Conservation (phyloP, 2,888 invertebrate genomes). For the Drosophila atripex region DNA sequence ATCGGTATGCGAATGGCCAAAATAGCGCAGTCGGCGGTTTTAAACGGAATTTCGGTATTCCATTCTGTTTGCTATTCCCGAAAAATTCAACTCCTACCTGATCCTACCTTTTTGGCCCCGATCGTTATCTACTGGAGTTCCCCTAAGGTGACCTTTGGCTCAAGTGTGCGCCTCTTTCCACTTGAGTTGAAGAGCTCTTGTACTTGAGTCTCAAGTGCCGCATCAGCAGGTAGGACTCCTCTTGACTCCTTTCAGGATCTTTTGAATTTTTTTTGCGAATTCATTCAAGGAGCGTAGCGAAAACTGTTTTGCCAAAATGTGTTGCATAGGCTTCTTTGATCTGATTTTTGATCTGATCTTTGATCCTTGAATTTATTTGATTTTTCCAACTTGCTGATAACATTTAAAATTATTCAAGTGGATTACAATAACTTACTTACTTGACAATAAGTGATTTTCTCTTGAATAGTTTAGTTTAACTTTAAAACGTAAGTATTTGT, state of each 20-base stretch:
- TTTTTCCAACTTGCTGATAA: conserved; percentile 2
- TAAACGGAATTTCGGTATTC: conserved; percentile 62
- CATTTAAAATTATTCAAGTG: conserved; percentile 14
- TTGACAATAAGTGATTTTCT: neutral
- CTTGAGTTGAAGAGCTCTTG: conserved; percentile 69
- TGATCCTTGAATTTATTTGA: neutral
- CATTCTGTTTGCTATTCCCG: conserved; percentile 28
- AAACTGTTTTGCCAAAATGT: conserved; percentile 28
- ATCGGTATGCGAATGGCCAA: conserved; percentile 48
- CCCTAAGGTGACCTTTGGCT: conserved; percentile 24
- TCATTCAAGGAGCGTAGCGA: conserved; percentile 47
- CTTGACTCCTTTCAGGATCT: conserved; percentile 28
- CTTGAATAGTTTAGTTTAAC: too few species aligned
- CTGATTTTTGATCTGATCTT: conserved; percentile 18
- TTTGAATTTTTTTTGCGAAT: conserved; percentile 41
- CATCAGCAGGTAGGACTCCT: conserved; percentile 60
- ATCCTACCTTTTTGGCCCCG: conserved; percentile 18
- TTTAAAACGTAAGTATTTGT: neutral
- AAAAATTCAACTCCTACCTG: conserved; percentile 35
- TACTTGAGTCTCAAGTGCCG: conserved; percentile 73
- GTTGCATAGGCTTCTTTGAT: conserved; percentile 9
- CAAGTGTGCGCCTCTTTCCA: conserved; percentile 72
- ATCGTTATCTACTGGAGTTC: conserved; percentile 62
- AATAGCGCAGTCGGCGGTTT: conserved; percentile 74
- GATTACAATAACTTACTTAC: too few species aligned